Evolutionary conservation across 2,113 vertebrate genomes (phyloP).

Genomic region (Channa argus): DNA sequence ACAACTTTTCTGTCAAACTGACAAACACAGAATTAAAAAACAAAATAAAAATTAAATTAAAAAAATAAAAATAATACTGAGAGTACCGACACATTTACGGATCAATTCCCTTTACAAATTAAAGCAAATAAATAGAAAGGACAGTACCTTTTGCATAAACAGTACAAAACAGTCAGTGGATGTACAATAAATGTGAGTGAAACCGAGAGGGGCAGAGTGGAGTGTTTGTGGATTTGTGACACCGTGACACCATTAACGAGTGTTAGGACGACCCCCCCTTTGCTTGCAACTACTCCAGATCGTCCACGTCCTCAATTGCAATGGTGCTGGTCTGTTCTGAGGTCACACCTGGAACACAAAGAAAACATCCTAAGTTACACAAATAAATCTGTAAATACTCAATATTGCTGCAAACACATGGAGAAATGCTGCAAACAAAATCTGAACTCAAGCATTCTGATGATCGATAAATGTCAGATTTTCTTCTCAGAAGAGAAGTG

Average conservation of each 20-base stretch:
- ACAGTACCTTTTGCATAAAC: constrained; percentile 73
- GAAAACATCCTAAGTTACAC: not conserved
- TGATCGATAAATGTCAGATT: too few species aligned
- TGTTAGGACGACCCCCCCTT: constrained; percentile 11
- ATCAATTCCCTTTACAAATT: constrained; percentile 46
- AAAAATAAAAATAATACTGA: not conserved
- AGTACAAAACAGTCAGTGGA: constrained; percentile 76
- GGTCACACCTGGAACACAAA: constrained; percentile 73
- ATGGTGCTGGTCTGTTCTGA: constrained; percentile 83
- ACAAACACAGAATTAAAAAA: constrained; percentile 50
- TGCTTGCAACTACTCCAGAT: constrained; percentile 72
- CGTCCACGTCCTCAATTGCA: constrained; percentile 76
- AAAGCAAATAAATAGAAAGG: constrained; percentile 68
- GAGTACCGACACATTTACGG: constrained; percentile 48
- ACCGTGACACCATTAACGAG: constrained; percentile 42
- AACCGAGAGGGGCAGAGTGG: constrained; percentile 19
- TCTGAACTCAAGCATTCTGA: too few species aligned
- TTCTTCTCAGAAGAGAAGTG: too few species aligned
- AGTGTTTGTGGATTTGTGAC: constrained; percentile 35
- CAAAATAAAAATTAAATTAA: not conserved
- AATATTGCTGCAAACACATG: too few species aligned
- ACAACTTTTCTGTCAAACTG: constrained; percentile 62
- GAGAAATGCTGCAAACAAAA: too few species aligned
- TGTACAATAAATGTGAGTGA: constrained; percentile 63
- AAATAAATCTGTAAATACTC: too few species aligned